phyloP scores from a whole-genome alignment of 92 coral and sea anemone genomes.

The Meandrina meandrites region DNA sequence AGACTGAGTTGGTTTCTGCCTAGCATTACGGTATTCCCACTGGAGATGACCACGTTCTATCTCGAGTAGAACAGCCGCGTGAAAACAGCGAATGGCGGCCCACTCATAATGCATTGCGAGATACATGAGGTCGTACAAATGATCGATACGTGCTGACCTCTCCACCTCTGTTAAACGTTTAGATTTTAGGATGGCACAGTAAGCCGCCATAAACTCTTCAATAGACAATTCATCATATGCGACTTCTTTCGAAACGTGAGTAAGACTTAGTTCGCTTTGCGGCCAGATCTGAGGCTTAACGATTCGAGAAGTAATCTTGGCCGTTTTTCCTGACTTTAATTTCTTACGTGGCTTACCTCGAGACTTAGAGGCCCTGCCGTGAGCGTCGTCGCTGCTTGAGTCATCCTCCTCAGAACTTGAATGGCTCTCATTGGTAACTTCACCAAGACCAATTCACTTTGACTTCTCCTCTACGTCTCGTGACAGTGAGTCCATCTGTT shows the following conservation, averaged over 20 bases:
- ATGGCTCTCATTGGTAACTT: too few species aligned
- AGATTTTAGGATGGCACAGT: not conserved
- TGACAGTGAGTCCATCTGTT: too few species aligned
- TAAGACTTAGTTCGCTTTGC: not conserved
- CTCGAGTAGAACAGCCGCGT: not conserved
- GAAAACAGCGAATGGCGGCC: not conserved
- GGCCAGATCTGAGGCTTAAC: not conserved
- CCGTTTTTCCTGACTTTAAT: not conserved
- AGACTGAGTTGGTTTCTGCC: too few species aligned
- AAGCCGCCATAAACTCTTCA: not conserved
- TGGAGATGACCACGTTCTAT: not conserved
- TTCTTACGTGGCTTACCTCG: not conserved
- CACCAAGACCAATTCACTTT: too few species aligned
- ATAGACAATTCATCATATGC: not conserved
- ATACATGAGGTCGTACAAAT: not conserved
- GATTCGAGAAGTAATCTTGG: not conserved
- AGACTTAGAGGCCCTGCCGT: not conserved
- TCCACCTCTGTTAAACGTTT: too few species aligned
- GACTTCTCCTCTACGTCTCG: too few species aligned
- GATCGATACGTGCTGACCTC: too few species aligned
- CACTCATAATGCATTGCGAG: not conserved
- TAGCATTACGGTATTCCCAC: not conserved
- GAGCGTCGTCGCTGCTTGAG: not conserved
- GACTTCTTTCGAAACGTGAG: not conserved
- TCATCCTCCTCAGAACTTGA: too few species aligned